Percentiles rank a stretch among this genome's conserved stretches.
These are phyloP conservation scores for Dicaeum eximium DNA, from an alignment of 2,113 vertebrate genomes.

Conservation along the genomic window DNA sequence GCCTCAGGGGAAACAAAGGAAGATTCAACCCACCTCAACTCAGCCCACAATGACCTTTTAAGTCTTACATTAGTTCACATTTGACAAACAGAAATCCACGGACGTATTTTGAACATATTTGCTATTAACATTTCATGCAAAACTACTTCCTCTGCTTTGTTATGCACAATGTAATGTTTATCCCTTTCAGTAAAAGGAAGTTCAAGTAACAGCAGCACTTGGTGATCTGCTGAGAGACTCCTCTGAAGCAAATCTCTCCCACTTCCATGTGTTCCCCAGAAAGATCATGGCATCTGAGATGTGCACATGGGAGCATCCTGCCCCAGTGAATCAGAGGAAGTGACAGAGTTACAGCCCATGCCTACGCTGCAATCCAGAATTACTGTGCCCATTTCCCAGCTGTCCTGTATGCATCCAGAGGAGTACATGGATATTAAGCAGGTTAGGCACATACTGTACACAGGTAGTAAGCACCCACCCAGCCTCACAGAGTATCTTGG, in stretches of 20 bases:
- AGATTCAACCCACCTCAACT: background rate
- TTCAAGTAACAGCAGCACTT: background rate
- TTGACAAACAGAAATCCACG: background rate
- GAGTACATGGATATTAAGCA: background rate
- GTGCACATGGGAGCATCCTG: fast-evolving
- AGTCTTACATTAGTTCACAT: background rate
- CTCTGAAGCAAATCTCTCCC: background rate
- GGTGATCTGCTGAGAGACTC: background rate
- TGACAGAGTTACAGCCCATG: background rate
- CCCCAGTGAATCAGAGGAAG: background rate
- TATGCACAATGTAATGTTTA: background rate
- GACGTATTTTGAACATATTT: background rate
- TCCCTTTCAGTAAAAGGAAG: background rate
- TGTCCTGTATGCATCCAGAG: background rate
- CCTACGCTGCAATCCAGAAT: background rate
- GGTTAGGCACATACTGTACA: background rate
- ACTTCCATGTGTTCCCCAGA: background rate
- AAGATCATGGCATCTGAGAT: background rate
- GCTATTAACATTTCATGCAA: background rate
- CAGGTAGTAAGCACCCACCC: background rate
- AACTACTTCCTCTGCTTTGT: background rate
- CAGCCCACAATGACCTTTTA: background rate
- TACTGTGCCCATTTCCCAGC: background rate
- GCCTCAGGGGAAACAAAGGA: background rate
- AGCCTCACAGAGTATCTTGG: background rate